Evolutionary conservation across 2,113 vertebrate species (phyloP), one percentile per base, ranked within the genome.

Genomic region (Pterocles burchelli): DNA sequence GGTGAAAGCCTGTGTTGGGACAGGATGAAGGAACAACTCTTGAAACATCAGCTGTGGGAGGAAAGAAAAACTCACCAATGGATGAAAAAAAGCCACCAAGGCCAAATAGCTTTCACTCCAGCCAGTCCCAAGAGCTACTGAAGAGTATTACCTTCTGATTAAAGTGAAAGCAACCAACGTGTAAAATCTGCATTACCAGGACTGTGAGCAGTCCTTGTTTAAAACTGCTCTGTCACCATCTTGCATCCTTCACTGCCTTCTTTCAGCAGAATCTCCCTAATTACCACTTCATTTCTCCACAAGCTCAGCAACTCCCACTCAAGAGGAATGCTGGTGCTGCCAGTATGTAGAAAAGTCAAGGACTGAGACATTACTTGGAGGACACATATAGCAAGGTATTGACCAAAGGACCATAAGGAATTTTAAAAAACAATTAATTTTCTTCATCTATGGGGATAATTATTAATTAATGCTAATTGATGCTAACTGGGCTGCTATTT

Each of bases 311-410:
- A 41, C 11, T 6, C 14, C 29, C 14, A 10, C 26, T 45, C 61
- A 61, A 65, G 49, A 58, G 10, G 10, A 68, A 29, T 0, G 0
- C 10, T n/a, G 4, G 17, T 36, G 26, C 34, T 88, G 28, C 17
- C 52, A 28, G 6, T 11, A 36, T 2, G 19, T 16, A 36, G 15
- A 63, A 61, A 67, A 12, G 12, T 59, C 14, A 88, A 49, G 31
- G 49, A 66, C 16, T 38, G 6, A 10, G 4, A 66, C 12, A 25
- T 51, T 63, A 70, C 41, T 59, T 67, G 34, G 19, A 67, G 16
- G 17, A 88, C 89, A 90, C 24, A 58, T 2, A 24, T 7, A 77
- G 31, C 31, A 85, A 66, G 11, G 7, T 62, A 71, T 28, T 78
- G 58, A 62, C 28, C 28, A 71, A 74, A 20, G 82, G 9, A 77